Evolutionary conservation across 2,888 invertebrate genomes (phyloP).

Genomic region (Zygogramma bicolorata): DNA sequence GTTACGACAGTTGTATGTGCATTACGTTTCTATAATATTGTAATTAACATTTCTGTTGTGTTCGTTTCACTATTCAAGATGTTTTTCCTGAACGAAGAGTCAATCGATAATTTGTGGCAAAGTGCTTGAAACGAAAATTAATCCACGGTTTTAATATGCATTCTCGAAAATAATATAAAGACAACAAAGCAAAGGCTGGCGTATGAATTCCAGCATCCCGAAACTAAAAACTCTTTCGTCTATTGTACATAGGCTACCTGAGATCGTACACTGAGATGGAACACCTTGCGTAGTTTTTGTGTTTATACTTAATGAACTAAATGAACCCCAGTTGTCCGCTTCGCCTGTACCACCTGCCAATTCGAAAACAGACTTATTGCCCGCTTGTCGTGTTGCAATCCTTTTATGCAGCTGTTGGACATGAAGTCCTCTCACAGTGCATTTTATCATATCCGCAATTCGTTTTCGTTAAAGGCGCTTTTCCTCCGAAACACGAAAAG

Average conservation of each 20-base stretch:
- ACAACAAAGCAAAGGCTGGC: too few relatives aligned
- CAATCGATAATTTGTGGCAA: too few relatives aligned
- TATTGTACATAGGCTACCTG: not conserved
- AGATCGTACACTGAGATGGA: not conserved
- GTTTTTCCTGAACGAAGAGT: too few relatives aligned
- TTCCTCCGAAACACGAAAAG: not conserved
- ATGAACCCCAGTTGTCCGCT: conserved; percentile 10
- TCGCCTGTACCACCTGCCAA: conserved; percentile 23
- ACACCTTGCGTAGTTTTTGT: not conserved
- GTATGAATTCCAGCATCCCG: not conserved
- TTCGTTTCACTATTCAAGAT: too few relatives aligned
- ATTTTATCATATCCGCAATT: too few relatives aligned
- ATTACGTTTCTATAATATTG: too few relatives aligned
- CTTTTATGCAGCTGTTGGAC: not conserved
- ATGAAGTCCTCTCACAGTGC: too few relatives aligned
- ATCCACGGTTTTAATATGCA: too few relatives aligned
- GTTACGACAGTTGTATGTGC: too few relatives aligned
- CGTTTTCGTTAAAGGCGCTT: not conserved
- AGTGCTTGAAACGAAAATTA: too few relatives aligned
- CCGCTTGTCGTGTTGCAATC: not conserved
- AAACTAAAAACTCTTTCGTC: not conserved
- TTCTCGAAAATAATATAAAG: too few relatives aligned
- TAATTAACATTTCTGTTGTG: too few relatives aligned
- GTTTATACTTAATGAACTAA: not conserved
- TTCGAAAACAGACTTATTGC: not conserved